phyloP scores from a whole-genome alignment of 1,140 invertebrate genomes.

The Drosophila pseudoobscura region DNA sequence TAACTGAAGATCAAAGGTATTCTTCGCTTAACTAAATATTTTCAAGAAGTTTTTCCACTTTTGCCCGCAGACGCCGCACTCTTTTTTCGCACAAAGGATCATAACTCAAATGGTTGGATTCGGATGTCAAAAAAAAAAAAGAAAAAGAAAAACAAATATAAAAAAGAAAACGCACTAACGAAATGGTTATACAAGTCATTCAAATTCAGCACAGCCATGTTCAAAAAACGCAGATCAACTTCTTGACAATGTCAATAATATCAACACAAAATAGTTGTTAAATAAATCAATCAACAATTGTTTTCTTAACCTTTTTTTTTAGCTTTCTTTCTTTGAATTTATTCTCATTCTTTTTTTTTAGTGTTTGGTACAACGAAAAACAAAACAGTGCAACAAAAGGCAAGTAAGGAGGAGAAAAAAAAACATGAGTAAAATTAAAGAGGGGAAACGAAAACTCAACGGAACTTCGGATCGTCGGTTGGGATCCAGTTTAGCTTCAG shows the following conservation, averaged over 20 bases:
- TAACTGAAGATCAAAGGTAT: conserved; percentile 31
- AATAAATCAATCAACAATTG: conserved; percentile 48
- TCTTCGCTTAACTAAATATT: conserved; percentile 48
- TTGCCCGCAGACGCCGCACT: conserved; percentile 34
- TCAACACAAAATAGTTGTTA: conserved; percentile 57
- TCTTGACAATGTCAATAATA: conserved; percentile 88
- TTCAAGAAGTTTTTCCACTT: conserved; percentile 83
- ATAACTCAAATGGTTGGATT: conserved; percentile 24
- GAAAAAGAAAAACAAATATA: conserved; percentile 61
- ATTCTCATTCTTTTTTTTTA: conserved; percentile 13
- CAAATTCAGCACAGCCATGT: conserved; percentile 87
- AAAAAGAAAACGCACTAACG: conserved; percentile 63
- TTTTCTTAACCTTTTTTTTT: conserved; percentile 24
- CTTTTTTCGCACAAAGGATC: conserved; percentile 19
- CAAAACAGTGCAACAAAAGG: conserved; percentile 53
- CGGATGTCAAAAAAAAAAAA: conserved; percentile 7
- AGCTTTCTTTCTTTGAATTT: conserved; percentile 13
- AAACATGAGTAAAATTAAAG: conserved; percentile 14
- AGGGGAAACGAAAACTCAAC: conserved; percentile 17
- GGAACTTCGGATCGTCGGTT: conserved; percentile 16
- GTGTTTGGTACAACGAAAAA: conserved; percentile 49
- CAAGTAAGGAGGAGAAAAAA: conserved; percentile 31
- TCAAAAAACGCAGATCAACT: conserved; percentile 95
- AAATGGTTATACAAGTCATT: conserved; percentile 43
- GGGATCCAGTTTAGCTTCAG: conserved; percentile 3